Evolutionary conservation across 1,140 invertebrate species (phyloP).

Genomic region (Scaptomyza hsui): DNA sequence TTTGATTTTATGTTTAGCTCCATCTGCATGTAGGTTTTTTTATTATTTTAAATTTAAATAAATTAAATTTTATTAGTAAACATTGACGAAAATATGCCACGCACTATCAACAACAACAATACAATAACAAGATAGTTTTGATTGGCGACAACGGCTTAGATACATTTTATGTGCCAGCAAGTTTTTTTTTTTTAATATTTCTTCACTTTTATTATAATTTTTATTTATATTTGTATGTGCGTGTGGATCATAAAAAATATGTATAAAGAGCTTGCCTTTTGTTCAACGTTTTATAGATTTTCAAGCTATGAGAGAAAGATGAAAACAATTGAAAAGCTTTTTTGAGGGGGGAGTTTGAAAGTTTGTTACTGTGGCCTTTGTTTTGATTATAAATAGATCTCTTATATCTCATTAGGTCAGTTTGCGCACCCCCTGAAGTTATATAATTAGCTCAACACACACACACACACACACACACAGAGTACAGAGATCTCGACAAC

Average conservation of each 20-base stretch:
- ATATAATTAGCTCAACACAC: constrained; percentile 65
- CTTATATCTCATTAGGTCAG: constrained; percentile 69
- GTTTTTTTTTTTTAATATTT: not conserved
- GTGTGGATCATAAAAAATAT: not conserved
- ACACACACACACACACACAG: not conserved
- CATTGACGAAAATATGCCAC: constrained; percentile 79
- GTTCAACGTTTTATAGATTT: constrained; percentile 14
- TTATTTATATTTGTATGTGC: constrained; percentile 13
- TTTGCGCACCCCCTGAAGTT: constrained; percentile 52
- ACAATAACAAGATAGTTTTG: constrained; percentile 74
- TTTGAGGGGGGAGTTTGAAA: no score
- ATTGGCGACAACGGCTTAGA: constrained; percentile 56
- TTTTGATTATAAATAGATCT: constrained; percentile 41
- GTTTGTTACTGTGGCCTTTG: constrained; percentile 21
- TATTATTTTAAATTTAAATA: constrained; percentile 76
- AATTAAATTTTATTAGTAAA: constrained; percentile 81
- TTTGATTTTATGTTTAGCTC: constrained; percentile 50
- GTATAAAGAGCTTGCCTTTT: not conserved
- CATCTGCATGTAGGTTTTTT: constrained; percentile 44
- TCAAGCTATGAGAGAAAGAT: constrained; percentile 12
- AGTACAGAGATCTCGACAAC: not conserved
- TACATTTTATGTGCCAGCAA: constrained; percentile 51
- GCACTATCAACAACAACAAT: constrained; percentile 53
- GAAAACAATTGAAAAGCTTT: constrained; percentile 66
- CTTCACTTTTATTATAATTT: constrained; percentile 9